phyloP scores from a whole-genome alignment of 2,888 invertebrate species.

The Heterodera filipjevi region DNA sequence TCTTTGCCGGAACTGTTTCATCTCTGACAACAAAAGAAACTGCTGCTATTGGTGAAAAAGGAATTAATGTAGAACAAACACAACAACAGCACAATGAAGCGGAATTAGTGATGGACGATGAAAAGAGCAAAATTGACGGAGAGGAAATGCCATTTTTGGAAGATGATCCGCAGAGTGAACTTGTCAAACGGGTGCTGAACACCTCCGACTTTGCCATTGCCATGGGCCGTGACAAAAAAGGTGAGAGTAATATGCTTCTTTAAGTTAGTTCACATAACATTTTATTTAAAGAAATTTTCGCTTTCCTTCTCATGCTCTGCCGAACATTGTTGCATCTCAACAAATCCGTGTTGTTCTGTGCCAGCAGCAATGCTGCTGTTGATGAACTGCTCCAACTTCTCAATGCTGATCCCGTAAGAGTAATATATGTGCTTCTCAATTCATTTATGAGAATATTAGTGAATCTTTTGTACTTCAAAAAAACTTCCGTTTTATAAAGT shows the following conservation, averaged over 20 bases:
- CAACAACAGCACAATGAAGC: not conserved
- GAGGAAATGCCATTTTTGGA: not conserved
- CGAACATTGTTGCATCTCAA: not conserved
- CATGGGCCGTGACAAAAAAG: not conserved
- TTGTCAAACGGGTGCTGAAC: not conserved
- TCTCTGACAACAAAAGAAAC: not conserved
- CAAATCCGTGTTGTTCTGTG: conserved; percentile 9
- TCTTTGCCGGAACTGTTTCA: not conserved
- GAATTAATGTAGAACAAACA: not conserved
- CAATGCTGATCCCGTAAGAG: not conserved
- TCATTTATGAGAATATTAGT: not conserved
- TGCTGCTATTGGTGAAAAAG: not conserved
- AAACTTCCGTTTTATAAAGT: not conserved
- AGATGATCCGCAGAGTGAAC: not conserved
- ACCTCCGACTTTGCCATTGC: not conserved
- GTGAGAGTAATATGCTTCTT: not conserved
- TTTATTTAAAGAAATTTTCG: not conserved
- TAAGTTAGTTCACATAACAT: not conserved
- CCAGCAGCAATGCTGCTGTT: conserved; percentile 8
- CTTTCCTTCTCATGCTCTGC: not conserved
- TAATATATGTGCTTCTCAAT: no score
- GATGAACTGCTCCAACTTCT: conserved; percentile 9
- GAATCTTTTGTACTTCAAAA: not conserved
- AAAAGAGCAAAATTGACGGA: not conserved
- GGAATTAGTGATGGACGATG: not conserved